Evolutionary conservation across 2,113 vertebrate genomes (phyloP).

Genomic region (Equus przewalskii): DNA sequence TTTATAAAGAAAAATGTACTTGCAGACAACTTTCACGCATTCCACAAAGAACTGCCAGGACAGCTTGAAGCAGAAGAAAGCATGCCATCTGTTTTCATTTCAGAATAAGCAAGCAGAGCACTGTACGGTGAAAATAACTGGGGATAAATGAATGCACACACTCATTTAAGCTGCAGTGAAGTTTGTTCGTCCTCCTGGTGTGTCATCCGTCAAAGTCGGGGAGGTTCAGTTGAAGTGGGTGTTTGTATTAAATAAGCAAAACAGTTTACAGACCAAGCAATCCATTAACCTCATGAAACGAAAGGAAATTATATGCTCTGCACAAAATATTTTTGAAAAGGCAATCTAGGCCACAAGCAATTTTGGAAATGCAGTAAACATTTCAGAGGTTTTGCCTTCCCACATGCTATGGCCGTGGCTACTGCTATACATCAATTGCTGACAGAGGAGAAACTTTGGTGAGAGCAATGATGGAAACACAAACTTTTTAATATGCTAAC

Average conservation of each 20-base stretch:
- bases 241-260: constrained; percentile 65
- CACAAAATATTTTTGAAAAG: constrained; percentile 54
- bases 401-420: neutral
- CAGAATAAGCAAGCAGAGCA: neutral
- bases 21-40: neutral
- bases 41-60: neutral
- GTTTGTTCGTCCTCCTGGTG: neutral
- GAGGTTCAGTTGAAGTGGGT: constrained; percentile 12
- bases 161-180: neutral
- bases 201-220: constrained; percentile 47
- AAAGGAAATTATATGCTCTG: constrained; percentile 64
- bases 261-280: constrained; percentile 40
- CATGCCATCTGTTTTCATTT: constrained; percentile 53
- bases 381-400: neutral
- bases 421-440: neutral
- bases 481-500: neutral
- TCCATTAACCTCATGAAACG: constrained; percentile 73
- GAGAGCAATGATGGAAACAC: rapidly evolving
- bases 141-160: neutral
- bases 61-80: neutral
- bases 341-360: neutral
- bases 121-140: neutral
- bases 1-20: constrained; percentile 52
- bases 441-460: neutral
- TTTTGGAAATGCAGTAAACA: constrained; percentile 23